Base-by-base conservation (phyloP, 2,888 invertebrate species). In the Physocephala rufipes region DNA sequence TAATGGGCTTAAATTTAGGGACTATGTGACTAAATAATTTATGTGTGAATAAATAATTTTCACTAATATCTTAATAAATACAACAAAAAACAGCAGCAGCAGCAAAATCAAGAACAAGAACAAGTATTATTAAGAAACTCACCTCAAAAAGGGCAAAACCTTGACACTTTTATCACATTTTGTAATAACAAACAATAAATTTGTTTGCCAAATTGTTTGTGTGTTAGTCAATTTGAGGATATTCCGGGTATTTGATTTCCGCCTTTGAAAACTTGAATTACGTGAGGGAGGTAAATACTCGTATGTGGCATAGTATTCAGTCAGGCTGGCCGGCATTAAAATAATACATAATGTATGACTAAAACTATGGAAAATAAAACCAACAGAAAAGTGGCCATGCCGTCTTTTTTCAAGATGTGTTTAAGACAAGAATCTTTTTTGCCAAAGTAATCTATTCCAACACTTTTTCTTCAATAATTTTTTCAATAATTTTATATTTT, bases 101-200 rank as follows among this genome's bases (percentile, higher is more conserved):
- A 36, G 21, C 2, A 59, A 21, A 7, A 59, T 12, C n/a, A n/a
- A 58, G 21, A 2, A 28, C 9, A 26, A 28, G 9, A 61, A 19
- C n/a, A 30, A 53, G 24, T 53, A 53, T 7, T 7, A 36, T 55
- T 4, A 55, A 2, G 21, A 61, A 12, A 16, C 16, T 21, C 19
- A 12, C 26, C n/a, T 3, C 36, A 1, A 19, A 21, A 53, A 62
- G 21, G 24, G 24, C 43, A 19, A 43, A 45, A 45, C 45, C 21
- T 51, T 16, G 65, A 66, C 65, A 66, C 19, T 66, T 66, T 66
- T 53, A 66, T 66, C 51, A 30, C 53, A 19, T 63, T 24, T 16
- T 30, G 26, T n/a, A 53, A 36, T 28, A 66, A 66, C 53, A 66
- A 53, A 66, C 65, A 66, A 66, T 66, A 66, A 51, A 66, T 58